Evolutionary conservation across 2,888 invertebrate genomes (phyloP).

Genomic region (Antheraea yamamai): DNA sequence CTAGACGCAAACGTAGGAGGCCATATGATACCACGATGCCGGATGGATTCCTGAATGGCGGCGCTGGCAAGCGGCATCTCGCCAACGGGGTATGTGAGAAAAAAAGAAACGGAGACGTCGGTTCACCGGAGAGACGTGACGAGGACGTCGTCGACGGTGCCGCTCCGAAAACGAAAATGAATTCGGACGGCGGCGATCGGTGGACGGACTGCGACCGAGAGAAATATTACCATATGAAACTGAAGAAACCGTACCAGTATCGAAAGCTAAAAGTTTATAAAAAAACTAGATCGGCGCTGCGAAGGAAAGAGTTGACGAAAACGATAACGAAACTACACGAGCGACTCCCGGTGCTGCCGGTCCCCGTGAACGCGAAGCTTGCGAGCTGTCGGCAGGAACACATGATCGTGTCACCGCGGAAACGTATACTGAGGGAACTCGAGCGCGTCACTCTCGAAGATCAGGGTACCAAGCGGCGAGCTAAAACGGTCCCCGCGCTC

Average conservation of each 20-base stretch:
- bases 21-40: conserved; percentile 80
- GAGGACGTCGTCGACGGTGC: conserved; percentile 61
- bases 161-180: conserved; percentile 42
- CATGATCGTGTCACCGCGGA: conserved; percentile 89
- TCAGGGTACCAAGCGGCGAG: conserved; percentile 84
- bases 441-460: conserved; percentile 89
- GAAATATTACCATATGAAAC: conserved; percentile 76
- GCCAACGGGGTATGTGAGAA: conserved; percentile 60
- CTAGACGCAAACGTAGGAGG: conserved; percentile 84
- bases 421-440: conserved; percentile 90
- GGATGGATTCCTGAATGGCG: conserved; percentile 51
- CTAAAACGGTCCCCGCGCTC: conserved; percentile 72
- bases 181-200: conserved; percentile 58
- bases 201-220: conserved; percentile 68
- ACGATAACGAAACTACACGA: conserved; percentile 67
- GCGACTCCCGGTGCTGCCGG: conserved; percentile 61
- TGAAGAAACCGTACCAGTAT: conserved; percentile 79
- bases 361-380: conserved; percentile 70
- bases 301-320: conserved; percentile 61
- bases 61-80: conserved; percentile 39
- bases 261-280: conserved; percentile 76
- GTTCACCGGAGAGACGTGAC: conserved; percentile 45
- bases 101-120: conserved; percentile 58
- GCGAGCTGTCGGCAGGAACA: conserved; percentile 76
- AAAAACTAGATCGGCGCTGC: conserved; percentile 63